Conservation (phyloP, 2,797 vertebrate species). For the Gouania willdenowi region DNA sequence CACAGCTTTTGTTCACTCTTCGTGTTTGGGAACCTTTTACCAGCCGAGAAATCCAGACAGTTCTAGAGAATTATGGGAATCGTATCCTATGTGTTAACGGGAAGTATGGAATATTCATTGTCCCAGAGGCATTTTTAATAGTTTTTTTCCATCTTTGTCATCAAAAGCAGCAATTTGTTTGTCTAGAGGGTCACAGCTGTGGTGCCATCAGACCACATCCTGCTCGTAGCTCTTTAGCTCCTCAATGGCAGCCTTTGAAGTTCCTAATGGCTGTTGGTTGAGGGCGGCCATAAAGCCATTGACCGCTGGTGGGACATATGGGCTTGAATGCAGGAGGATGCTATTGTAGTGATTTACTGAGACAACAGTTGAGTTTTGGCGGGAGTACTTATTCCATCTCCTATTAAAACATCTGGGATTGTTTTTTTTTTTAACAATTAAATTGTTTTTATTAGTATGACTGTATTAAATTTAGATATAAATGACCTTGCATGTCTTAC, state of each 20-base stretch:
- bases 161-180: conserved; percentile 11
- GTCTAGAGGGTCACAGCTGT: conserved; percentile 7
- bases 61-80: too few species aligned
- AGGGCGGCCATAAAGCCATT: conserved; percentile 15
- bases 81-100: too few species aligned
- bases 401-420: too few species aligned
- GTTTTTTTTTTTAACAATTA: too few species aligned
- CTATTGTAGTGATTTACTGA: background rate
- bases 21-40: background rate
- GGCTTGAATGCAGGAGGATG: conserved; percentile 11
- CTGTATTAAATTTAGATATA: too few species aligned
- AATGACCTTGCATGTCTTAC: too few species aligned
- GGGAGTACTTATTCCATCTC: background rate
- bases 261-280: conserved; percentile 50
- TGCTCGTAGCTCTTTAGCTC: conserved; percentile 23
- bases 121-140: too few species aligned
- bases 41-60: too few species aligned
- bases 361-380: background rate
- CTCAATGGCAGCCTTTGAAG: conserved; percentile 54
- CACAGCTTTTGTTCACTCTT: background rate
- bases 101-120: too few species aligned
- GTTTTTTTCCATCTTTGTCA: conserved; percentile 15
- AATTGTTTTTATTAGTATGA: too few species aligned
- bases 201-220: conserved; percentile 34
- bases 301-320: conserved; percentile 20